These are phyloP conservation scores for Paraescarpia echinospica DNA, from an alignment of 1,140 invertebrate species.

Conservation along the genomic window DNA sequence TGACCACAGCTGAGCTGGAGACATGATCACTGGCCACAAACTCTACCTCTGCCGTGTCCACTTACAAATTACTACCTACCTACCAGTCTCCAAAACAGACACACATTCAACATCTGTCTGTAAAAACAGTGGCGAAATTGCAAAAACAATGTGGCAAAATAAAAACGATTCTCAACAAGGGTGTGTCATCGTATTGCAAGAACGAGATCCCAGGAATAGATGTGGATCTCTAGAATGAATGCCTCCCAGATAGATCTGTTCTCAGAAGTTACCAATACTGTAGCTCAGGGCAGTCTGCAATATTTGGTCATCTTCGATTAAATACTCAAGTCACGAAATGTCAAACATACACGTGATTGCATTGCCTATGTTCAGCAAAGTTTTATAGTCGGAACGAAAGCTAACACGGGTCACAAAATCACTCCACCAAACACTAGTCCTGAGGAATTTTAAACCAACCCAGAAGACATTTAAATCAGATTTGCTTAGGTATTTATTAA, in stretches of 20 bases:
- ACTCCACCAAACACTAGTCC: not conserved
- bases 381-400: not conserved
- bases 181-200: not conserved
- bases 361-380: not conserved
- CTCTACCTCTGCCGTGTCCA: not conserved
- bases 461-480: too few relatives aligned
- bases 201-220: not conserved
- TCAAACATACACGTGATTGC: not conserved
- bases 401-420: not conserved
- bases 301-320: not conserved
- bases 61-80: not conserved
- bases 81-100: not conserved
- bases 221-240: not conserved
- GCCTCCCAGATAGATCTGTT: not conserved
- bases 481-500: too few relatives aligned
- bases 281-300: not conserved
- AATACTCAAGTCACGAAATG: not conserved
- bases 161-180: not conserved
- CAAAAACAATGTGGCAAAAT: not conserved
- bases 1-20: not conserved
- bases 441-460: not conserved
- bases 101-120: not conserved
- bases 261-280: not conserved
- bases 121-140: not conserved
- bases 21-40: not conserved